phyloP scores from a whole-genome alignment of 2,888 invertebrate genomes.

The Mamestra brassicae region DNA sequence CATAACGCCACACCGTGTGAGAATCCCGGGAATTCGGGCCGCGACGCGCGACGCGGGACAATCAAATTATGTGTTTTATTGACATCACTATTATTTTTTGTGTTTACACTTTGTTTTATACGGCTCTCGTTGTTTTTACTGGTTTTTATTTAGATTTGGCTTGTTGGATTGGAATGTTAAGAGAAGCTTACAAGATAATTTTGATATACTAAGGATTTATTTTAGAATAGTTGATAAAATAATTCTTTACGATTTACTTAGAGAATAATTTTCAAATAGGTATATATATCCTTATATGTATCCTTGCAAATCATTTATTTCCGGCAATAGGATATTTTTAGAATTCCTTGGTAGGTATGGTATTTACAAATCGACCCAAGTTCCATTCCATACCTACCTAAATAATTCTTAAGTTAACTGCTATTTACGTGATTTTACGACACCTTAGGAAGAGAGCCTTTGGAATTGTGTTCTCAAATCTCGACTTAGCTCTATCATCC shows the following conservation, averaged over 20 bases:
- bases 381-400: too few relatives aligned
- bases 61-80: slow-evolving; percentile 70
- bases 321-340: too few relatives aligned
- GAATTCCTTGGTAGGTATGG: too few relatives aligned
- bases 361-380: too few relatives aligned
- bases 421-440: not conserved
- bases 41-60: slow-evolving; percentile 58
- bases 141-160: not conserved
- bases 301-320: too few relatives aligned
- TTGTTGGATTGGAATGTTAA: not conserved
- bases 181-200: not conserved
- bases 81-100: slow-evolving; percentile 38
- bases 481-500: too few relatives aligned
- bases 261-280: too few relatives aligned
- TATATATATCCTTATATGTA: too few relatives aligned
- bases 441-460: not conserved
- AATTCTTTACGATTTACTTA: too few relatives aligned
- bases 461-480: not conserved
- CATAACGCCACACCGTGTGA: slow-evolving; percentile 58
- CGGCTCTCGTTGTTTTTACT: not conserved
- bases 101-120: slow-evolving; percentile 43
- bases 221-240: too few relatives aligned
- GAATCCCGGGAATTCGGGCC: slow-evolving; percentile 68
- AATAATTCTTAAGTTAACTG: too few relatives aligned
- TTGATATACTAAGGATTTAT: not conserved